Evolutionary conservation across 2,113 vertebrate genomes (phyloP).

Genomic region (Plecturocebus donacophilus): DNA sequence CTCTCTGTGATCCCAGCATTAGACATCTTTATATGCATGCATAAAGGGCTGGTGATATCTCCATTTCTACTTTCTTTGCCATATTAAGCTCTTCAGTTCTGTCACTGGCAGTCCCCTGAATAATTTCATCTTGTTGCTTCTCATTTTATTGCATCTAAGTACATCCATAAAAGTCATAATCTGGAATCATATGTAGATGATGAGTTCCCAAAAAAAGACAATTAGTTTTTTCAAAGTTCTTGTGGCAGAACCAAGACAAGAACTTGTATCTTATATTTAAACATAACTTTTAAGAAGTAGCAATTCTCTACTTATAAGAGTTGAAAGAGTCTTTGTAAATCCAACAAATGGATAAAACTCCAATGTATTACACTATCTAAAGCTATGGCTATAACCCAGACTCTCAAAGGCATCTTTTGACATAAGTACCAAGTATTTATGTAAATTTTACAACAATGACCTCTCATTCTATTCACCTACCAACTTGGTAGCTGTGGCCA

Average conservation of each 20-base stretch:
- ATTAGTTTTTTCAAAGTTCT: not conserved
- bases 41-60: not conserved
- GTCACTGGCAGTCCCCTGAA: not conserved
- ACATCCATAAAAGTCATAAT: not conserved
- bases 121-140: not conserved
- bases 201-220: not conserved
- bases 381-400: not conserved
- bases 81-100: not conserved
- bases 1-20: not conserved
- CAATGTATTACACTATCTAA: not conserved
- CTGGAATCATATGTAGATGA: not conserved
- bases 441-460: not conserved
- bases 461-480: not conserved
- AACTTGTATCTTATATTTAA: not conserved
- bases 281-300: not conserved
- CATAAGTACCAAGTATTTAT: not conserved
- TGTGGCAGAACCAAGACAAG: not conserved
- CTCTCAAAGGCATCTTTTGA: not conserved
- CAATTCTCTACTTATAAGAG: not conserved
- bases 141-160: not conserved
- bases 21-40: not conserved
- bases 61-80: not conserved
- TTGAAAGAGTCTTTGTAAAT: not conserved
- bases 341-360: not conserved
- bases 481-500: not conserved